phyloP scores from a whole-genome alignment of 2,888 invertebrate species.

The Parnassius mnemosyne region DNA sequence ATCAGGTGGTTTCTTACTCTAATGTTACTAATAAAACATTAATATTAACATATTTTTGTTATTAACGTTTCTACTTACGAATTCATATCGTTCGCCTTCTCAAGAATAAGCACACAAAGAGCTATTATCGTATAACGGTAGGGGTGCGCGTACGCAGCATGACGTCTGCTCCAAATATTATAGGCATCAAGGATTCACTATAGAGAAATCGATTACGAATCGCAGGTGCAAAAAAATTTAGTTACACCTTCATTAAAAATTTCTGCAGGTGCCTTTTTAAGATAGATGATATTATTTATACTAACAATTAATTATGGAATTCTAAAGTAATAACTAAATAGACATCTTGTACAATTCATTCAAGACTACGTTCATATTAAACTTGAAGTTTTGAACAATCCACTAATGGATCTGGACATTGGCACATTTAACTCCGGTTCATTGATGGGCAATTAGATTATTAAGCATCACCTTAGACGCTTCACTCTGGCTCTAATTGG shows the following conservation, averaged over 20 bases:
- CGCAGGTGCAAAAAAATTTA: constrained; percentile 71
- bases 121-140: constrained; percentile 40
- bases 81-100: neutral
- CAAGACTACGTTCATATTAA: neutral
- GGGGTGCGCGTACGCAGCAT: constrained; percentile 62
- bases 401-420: too few relatives aligned
- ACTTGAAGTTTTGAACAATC: neutral
- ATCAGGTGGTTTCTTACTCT: too few relatives aligned
- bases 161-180: constrained; percentile 48
- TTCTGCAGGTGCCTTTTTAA: constrained; percentile 13
- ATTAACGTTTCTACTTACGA: too few relatives aligned
- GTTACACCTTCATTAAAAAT: constrained; percentile 24
- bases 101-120: constrained; percentile 17
- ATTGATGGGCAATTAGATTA: too few relatives aligned
- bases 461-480: too few relatives aligned
- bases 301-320: constrained; percentile 28
- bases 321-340: constrained; percentile 10
- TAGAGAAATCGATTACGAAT: constrained; percentile 63
- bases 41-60: too few relatives aligned
- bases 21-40: too few relatives aligned
- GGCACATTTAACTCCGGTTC: too few relatives aligned
- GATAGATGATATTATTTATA: constrained; percentile 9
- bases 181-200: constrained; percentile 43
- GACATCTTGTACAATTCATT: neutral
- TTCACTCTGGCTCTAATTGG: too few relatives aligned